Conservation (phyloP, 2,797 vertebrate genomes). For the Mycteria americana region DNA sequence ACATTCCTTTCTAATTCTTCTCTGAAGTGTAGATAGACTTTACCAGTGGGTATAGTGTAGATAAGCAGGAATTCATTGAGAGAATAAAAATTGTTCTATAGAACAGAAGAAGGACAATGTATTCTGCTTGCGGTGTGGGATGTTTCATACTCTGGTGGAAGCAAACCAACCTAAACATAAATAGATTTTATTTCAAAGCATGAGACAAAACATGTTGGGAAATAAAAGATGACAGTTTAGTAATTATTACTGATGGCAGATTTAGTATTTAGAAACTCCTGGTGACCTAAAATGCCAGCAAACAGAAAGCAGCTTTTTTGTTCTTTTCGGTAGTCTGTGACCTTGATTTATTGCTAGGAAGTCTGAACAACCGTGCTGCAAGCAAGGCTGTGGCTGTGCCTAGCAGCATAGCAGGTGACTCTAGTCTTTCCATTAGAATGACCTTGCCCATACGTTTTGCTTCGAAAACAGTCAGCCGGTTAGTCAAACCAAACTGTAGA, state of each 20-base stretch:
- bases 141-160: not conserved
- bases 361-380: not conserved
- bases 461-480: not conserved
- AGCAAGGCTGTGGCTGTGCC: not conserved
- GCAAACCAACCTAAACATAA: not conserved
- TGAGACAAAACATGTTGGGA: not conserved
- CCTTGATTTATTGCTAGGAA: not conserved
- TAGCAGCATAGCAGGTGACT: not conserved
- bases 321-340: not conserved
- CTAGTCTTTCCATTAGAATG: not conserved
- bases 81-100: not conserved
- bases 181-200: not conserved
- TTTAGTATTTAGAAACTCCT: not conserved
- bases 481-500: not conserved
- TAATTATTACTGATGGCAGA: not conserved
- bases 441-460: not conserved
- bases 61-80: not conserved
- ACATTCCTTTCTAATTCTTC: not conserved
- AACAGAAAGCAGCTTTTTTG: fast-evolving
- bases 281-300: not conserved
- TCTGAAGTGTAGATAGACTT: not conserved
- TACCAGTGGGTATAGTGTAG: not conserved
- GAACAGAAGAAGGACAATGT: not conserved
- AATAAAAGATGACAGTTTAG: not conserved
- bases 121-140: not conserved